Conservation (phyloP, 2,888 invertebrate genomes). For the Trileptium ribeirensis region DNA sequence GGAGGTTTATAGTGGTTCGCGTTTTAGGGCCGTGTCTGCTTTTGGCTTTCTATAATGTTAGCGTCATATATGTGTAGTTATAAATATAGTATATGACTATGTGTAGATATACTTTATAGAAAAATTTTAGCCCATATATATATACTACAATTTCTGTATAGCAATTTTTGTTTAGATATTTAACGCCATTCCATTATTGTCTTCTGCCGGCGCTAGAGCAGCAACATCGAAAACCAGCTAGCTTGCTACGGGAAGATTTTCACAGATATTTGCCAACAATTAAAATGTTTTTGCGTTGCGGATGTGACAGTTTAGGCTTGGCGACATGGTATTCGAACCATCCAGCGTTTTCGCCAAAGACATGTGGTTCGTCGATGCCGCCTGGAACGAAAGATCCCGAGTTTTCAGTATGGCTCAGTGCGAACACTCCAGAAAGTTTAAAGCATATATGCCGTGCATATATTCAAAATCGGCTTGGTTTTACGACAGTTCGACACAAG, state of each 20-base stretch:
- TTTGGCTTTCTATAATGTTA: too few species aligned
- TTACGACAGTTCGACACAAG: conserved; percentile 30
- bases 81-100: too few species aligned
- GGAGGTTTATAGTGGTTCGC: too few species aligned
- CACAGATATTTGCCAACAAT: conserved; percentile 31
- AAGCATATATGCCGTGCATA: conserved; percentile 52
- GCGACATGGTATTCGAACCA: conserved; percentile 50
- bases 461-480: conserved; percentile 47
- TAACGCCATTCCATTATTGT: conserved; percentile 22
- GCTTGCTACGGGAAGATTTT: conserved; percentile 25
- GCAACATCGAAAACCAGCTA: conserved; percentile 8
- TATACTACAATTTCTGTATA: too few species aligned
- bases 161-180: too few species aligned
- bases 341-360: neutral
- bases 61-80: too few species aligned
- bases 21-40: too few species aligned
- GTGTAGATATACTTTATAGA: too few species aligned
- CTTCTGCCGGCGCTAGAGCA: conserved; percentile 13
- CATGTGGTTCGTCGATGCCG: neutral
- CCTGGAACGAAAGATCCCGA: conserved; percentile 42
- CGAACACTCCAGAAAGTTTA: conserved; percentile 49
- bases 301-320: conserved; percentile 54
- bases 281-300: conserved; percentile 45
- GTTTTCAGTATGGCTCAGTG: conserved; percentile 49
- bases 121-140: too few species aligned